A percentile compares a stretch with the other conserved stretches of the same genome.
Conservation (phyloP, 1,140 invertebrate species). For the Paraescarpia echinospica region DNA sequence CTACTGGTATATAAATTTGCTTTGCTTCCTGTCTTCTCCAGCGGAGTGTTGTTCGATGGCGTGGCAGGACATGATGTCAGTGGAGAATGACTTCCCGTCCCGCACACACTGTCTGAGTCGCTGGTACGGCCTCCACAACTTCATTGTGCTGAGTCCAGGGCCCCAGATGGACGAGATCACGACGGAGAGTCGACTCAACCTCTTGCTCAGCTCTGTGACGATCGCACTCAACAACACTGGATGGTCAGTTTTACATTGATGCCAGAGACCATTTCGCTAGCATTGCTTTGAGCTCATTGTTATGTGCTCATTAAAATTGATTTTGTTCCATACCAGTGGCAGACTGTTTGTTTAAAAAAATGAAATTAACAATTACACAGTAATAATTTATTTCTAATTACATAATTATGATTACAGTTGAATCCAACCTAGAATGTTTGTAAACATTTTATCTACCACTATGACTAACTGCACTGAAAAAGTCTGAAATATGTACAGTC, state of each 20-base stretch:
- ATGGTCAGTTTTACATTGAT: constrained; percentile 60
- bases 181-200: constrained; percentile 79
- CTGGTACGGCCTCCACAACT: constrained; percentile 80
- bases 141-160: constrained; percentile 73
- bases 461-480: background rate
- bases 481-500: no score
- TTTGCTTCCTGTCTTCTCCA: background rate
- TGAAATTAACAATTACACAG: no score
- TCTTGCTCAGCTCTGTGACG: constrained; percentile 79
- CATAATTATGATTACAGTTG: no score
- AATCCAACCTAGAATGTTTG: no score
- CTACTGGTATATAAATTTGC: background rate
- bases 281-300: no score
- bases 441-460: background rate
- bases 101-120: constrained; percentile 58
- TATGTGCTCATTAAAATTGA: background rate
- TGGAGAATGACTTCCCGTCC: constrained; percentile 70
- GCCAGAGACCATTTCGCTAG: no score
- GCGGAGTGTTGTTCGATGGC: background rate
- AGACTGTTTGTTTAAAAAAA: no score
- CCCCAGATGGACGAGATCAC: constrained; percentile 62
- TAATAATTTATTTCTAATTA: no score
- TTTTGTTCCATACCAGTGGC: background rate
- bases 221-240: constrained; percentile 81
- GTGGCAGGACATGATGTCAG: constrained; percentile 66